Base-by-base conservation (phyloP, 2,888 invertebrate genomes). In the Cantharis flavilabris region DNA sequence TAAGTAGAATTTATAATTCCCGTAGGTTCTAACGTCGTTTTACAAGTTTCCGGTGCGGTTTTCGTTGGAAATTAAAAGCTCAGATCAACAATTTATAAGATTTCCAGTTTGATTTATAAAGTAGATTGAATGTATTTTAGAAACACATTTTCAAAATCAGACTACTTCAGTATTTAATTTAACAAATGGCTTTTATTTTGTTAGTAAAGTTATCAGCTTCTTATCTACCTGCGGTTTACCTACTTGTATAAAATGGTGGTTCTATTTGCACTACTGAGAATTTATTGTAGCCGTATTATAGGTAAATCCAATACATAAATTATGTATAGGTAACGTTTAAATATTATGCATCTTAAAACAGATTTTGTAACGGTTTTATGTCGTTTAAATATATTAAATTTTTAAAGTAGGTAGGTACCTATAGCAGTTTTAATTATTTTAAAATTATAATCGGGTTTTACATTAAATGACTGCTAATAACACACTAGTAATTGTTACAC, bases 111-210 rank as follows among this genome's bases (percentile, higher is more conserved):
- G 11, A 18, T 23, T 67, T 13, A 3, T 33, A 13, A n/a, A 67
- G 26, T 0, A 67, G 23, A 67, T 26, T 65, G 13, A 10, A 13
- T 23, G n/a, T 49, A 49, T 23, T 67, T 67, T 26, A 67, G 23
- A 7, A 67, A 67, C 13, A 67, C n/a, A 23, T 67, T 67, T n/a
- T 67, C n/a, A 23, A 67, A 67, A 20, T 64, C 74, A 73, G 65
- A 16, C 69, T 79, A 77, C 76, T 73, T 73, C 23, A 71, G 64
- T 73, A 72, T 76, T 80, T 80, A 76, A 75, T 80, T 80, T 78
- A 75, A 71, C 71, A 75, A 75, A 75, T 80, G 79, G 80, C 76
- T 79, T 81, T 81, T 65, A 71, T 71, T 71, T 75, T 67, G 75
- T 65, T 23, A 14, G 67, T 33, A 73, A 69, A 75, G 64, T 75